Conservation (phyloP, 1,140 invertebrate species). For the Plutomurus gul region DNA sequence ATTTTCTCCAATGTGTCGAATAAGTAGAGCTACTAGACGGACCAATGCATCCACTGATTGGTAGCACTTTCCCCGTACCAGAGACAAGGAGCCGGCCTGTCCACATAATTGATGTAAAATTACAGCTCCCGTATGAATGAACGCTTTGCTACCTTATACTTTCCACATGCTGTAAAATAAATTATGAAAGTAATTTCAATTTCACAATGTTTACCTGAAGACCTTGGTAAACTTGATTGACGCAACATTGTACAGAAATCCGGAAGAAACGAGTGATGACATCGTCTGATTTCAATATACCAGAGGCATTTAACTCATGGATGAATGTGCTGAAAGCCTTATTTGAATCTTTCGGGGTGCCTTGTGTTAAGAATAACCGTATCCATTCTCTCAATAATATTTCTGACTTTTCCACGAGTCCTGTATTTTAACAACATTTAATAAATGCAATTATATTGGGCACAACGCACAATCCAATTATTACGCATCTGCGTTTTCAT, state of each 20-base stretch:
- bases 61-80: slow-evolving; percentile 88
- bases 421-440: no score
- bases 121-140: no score
- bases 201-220: slow-evolving; percentile 51
- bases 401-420: slow-evolving; percentile 93
- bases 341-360: slow-evolving; percentile 79
- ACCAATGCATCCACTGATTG: slow-evolving; percentile 95
- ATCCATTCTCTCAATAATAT: slow-evolving; percentile 94
- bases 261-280: slow-evolving; percentile 96
- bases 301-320: slow-evolving; percentile 92
- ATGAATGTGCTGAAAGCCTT: slow-evolving; percentile 95
- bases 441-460: neutral
- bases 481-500: neutral
- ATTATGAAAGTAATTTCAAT: no score
- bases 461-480: neutral
- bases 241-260: slow-evolving; percentile 92
- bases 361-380: slow-evolving; percentile 79
- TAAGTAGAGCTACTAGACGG: slow-evolving; percentile 87
- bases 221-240: slow-evolving; percentile 54
- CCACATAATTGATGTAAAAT: no score
- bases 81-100: slow-evolving; percentile 58
- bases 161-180: no score
- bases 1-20: slow-evolving; percentile 92
- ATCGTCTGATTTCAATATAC: slow-evolving; percentile 96
- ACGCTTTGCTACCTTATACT: no score